Evolutionary conservation across 2,113 vertebrate species (phyloP).

Genomic region (Pandion haliaetus): DNA sequence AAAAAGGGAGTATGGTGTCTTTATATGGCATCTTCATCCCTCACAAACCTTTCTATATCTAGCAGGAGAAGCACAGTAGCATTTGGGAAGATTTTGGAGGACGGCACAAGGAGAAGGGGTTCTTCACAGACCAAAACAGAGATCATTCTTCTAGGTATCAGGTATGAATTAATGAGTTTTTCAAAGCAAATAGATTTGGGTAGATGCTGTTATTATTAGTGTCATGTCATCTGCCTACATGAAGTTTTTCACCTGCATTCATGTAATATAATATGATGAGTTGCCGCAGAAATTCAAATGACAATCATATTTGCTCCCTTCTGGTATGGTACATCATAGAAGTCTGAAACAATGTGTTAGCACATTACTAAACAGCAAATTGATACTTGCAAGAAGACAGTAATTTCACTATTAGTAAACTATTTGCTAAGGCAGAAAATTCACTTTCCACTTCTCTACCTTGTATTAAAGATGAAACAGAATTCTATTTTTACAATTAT

Average conservation of each 20-base stretch:
- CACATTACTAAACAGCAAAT: conserved; percentile 30
- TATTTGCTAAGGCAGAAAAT: background rate
- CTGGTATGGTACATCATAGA: background rate
- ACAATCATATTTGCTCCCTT: background rate
- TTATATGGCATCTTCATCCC: background rate
- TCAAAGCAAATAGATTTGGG: background rate
- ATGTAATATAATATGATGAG: background rate
- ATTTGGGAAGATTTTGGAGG: background rate
- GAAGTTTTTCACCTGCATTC: background rate
- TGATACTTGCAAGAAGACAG: background rate
- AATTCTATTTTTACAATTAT: conserved; percentile 44
- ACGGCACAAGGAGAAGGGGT: background rate
- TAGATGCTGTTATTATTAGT: background rate
- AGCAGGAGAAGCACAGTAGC: background rate
- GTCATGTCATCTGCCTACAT: background rate
- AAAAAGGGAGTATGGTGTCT: background rate
- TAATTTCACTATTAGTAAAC: conserved; percentile 15
- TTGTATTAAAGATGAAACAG: conserved; percentile 49
- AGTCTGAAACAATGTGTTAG: background rate
- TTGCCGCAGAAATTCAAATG: conserved; percentile 5
- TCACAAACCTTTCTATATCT: background rate
- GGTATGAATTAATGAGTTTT: background rate
- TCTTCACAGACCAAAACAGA: background rate
- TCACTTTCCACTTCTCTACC: background rate
- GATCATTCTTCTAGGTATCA: background rate